These are phyloP conservation scores for Drosophila melanogaster DNA, from an alignment of 1,140 invertebrate genomes.

Conservation along the genomic window DNA sequence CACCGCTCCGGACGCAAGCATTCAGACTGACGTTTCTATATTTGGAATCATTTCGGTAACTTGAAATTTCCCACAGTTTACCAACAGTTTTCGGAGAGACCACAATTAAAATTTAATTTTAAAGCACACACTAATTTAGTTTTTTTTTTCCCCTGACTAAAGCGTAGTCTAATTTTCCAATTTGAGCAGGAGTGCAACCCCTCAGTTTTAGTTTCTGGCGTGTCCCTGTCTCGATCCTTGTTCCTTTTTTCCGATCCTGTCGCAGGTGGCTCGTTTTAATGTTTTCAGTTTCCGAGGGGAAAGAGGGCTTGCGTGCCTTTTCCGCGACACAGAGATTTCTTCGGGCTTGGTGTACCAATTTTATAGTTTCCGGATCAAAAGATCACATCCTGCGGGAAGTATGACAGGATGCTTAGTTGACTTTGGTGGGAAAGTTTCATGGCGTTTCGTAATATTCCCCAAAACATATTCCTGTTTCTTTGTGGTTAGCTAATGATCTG, in stretches of 20 bases:
- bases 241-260: conserved; percentile 32
- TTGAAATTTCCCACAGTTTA: conserved; percentile 47
- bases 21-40: conserved; percentile 47
- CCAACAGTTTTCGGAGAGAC: conserved; percentile 9
- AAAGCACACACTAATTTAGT: conserved; percentile 66
- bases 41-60: conserved; percentile 10
- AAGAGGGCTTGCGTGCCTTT: conserved; percentile 56
- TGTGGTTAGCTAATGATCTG: conserved; percentile 41
- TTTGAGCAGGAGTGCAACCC: conserved; percentile 24
- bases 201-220: neutral
- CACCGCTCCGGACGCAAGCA: conserved; percentile 26
- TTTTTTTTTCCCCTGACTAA: conserved; percentile 32
- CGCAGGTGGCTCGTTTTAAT: conserved; percentile 66
- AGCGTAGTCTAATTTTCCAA: conserved; percentile 51
- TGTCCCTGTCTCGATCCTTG: conserved; percentile 16
- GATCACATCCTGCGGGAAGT: conserved; percentile 77
- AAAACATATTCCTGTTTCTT: conserved; percentile 8
- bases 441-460: conserved; percentile 6
- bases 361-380: conserved; percentile 84
- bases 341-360: conserved; percentile 55
- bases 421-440: conserved; percentile 62
- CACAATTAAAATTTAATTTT: conserved; percentile 71
- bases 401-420: conserved; percentile 72
- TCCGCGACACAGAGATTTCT: conserved; percentile 58
- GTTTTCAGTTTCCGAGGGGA: conserved; percentile 9